Evolutionary conservation across 2,113 vertebrate species (phyloP).

Genomic region (Anolis sagrei): DNA sequence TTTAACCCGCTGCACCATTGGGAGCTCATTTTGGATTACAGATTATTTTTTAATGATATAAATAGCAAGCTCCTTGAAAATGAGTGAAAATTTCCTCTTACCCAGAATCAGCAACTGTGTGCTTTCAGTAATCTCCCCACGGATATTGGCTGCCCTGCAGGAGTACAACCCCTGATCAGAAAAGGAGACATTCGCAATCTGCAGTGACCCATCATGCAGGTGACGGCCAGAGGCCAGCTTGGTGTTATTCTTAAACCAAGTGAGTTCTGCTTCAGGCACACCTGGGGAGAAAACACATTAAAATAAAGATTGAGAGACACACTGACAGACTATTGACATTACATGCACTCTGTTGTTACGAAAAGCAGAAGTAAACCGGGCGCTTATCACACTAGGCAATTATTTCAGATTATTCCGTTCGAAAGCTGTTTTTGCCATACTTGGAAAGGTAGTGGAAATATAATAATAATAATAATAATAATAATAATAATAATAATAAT

Average conservation of each 20-base stretch:
- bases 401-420: too few species aligned
- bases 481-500: too few species aligned
- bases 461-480: too few species aligned
- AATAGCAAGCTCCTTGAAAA: background rate
- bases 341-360: background rate
- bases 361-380: background rate
- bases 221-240: constrained; percentile 60
- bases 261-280: constrained; percentile 82
- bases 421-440: too few species aligned
- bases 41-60: background rate
- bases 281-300: constrained; percentile 70
- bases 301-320: background rate
- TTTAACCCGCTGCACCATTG: too few species aligned
- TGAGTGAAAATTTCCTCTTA: constrained; percentile 49
- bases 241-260: constrained; percentile 80
- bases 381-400: background rate
- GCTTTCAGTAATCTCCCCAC: constrained; percentile 77
- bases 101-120: constrained; percentile 78
- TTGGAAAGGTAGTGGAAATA: too few species aligned
- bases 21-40: too few species aligned
- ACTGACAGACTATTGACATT: background rate
- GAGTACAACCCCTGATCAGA: constrained; percentile 79
- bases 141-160: constrained; percentile 78
- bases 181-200: constrained; percentile 73
- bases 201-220: constrained; percentile 69